These are phyloP conservation scores for Caenorhabditis latens DNA, from an alignment of 1,140 invertebrate species.

Conservation along the genomic window DNA sequence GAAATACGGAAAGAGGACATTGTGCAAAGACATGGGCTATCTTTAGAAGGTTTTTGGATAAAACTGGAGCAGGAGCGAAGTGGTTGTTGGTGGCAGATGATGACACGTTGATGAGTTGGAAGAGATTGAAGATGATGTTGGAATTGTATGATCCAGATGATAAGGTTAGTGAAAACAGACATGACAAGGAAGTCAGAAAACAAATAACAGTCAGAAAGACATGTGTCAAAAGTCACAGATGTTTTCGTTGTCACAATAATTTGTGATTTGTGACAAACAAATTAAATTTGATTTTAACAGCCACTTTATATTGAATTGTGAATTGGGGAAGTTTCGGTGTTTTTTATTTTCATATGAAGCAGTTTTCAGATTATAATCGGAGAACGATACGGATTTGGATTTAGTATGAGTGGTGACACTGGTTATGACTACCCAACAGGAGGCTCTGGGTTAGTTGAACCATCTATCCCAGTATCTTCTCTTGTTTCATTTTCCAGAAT, in stretches of 20 bases:
- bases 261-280: no score
- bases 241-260: no score
- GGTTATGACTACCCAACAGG: slow-evolving; percentile 61
- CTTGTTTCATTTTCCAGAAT: slow-evolving; percentile 41
- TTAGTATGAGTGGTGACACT: neutral
- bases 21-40: slow-evolving; percentile 61
- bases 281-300: no score
- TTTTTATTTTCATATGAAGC: no score
- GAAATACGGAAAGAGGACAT: slow-evolving; percentile 60
- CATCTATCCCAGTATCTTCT: neutral
- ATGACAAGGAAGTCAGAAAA: no score
- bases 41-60: slow-evolving; percentile 12
- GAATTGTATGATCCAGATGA: slow-evolving; percentile 23
- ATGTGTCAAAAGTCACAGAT: no score
- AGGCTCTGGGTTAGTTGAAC: slow-evolving; percentile 39
- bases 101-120: slow-evolving; percentile 53
- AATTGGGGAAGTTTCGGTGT: no score
- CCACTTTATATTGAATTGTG: no score
- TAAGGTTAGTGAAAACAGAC: neutral
- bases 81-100: slow-evolving; percentile 60
- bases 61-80: neutral
- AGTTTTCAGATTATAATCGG: slow-evolving; percentile 58
- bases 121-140: slow-evolving; percentile 20
- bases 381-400: slow-evolving; percentile 62
- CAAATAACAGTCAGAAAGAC: no score